Evolutionary conservation across 2,113 vertebrate species (phyloP).

Genomic region (Callorhinus ursinus): DNA sequence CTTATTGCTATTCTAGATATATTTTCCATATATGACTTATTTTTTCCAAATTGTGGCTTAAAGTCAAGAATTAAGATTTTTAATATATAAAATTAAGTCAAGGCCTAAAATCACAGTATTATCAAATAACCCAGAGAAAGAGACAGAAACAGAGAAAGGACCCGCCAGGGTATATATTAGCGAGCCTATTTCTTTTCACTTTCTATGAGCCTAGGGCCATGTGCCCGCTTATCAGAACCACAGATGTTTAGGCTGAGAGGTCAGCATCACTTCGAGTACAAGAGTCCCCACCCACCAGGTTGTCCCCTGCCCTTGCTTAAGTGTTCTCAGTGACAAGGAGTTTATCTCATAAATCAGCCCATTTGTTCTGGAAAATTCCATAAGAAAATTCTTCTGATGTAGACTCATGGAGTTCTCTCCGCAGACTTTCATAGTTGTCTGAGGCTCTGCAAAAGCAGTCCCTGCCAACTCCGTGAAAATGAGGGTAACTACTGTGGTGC

Average conservation of each 20-base stretch:
- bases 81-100: constrained; percentile 13
- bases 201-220: neutral
- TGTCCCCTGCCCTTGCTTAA: neutral
- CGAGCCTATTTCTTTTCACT: neutral
- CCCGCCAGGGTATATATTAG: neutral
- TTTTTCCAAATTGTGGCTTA: neutral
- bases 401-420: neutral
- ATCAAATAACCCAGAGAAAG: neutral
- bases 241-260: neutral
- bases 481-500: neutral
- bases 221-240: neutral
- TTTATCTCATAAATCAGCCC: neutral
- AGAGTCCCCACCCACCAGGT: neutral
- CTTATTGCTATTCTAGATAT: neutral
- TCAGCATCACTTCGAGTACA: neutral
- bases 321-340: neutral
- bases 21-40: neutral
- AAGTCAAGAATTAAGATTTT: neutral
- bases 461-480: neutral
- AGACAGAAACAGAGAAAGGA: neutral
- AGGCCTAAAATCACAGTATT: neutral
- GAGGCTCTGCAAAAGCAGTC: neutral
- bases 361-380: constrained; percentile 18
- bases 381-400: neutral
- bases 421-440: neutral